phyloP scores from a whole-genome alignment of 2,888 invertebrate genomes.

The Dioctria rufipes region DNA sequence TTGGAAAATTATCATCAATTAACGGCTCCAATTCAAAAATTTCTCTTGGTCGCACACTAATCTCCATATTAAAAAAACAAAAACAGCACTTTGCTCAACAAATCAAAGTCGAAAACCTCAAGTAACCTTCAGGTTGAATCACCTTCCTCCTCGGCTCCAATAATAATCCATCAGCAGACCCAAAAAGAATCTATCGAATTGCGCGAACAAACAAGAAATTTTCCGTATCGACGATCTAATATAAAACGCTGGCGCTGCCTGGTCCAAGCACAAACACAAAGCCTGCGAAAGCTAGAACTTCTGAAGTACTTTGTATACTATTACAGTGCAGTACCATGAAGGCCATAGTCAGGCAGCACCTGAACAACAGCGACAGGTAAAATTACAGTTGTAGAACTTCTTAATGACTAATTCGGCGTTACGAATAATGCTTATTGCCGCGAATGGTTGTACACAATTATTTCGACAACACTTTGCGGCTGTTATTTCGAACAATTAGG shows the following conservation, averaged over 20 bases:
- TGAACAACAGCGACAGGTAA: constrained; percentile 37
- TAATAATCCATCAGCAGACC: too few relatives aligned
- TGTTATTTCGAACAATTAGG: constrained; percentile 5
- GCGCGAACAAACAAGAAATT: background rate
- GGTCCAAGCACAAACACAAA: too few relatives aligned
- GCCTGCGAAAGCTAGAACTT: too few relatives aligned
- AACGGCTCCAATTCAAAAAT: background rate
- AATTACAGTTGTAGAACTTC: constrained; percentile 35
- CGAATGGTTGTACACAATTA: constrained; percentile 2
- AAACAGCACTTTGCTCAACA: background rate
- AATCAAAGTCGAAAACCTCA: constrained; percentile 2
- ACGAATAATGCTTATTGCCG: constrained; percentile 28
- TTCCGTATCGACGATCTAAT: background rate
- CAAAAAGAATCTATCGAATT: too few relatives aligned
- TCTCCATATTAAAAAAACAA: background rate
- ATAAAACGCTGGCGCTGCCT: background rate
- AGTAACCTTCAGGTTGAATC: constrained; percentile 9
- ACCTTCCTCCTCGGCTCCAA: background rate
- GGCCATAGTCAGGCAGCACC: constrained; percentile 6
- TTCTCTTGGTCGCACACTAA: background rate
- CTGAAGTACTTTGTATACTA: background rate
- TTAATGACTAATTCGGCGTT: constrained; percentile 41
- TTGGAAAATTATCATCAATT: background rate
- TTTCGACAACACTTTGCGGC: background rate
- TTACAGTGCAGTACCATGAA: background rate